Evolutionary conservation across 2,888 invertebrate species (phyloP), one percentile per base, ranked within the genome.

Genomic region (Eristalinus aeneus): DNA sequence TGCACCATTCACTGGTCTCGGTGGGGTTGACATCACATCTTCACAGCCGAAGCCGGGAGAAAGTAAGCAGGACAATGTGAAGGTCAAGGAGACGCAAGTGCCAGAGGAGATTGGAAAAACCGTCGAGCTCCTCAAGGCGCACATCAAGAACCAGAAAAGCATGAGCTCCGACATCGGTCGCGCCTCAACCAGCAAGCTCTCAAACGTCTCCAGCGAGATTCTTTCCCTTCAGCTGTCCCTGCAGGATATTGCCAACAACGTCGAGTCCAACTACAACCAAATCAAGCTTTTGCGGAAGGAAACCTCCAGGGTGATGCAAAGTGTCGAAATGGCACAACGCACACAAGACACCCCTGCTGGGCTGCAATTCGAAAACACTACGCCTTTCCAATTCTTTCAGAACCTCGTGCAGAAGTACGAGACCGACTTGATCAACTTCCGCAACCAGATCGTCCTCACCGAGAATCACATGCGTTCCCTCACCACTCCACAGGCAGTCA

Each of bases 111-210:
- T 98, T 68, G 93, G 94, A 27, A 95, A 95, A 88, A 95, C 96
- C 0, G 96, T 98, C 31, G 97, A 97, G 78, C 93, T 94, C 1
- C 96, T 98, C 90, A 97, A 97, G 93, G 95, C 95, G 77, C 96
- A 96, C 91, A 96, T 98, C 0, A 97, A 97, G 93, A 96, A 96
- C 78, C 97, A 98, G 91, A 98, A 98, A 92, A 93, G 94, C 0
- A 93, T 96, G 39, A 95, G 96, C 83, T 97, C 97, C 0, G 97
- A 97, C 90, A 96, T 98, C 61, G 96, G 97, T 89, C 93, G 96
- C 73, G 95, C 94, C 0, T 94, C 94, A 0, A 94, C 91, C 0
- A 90, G 92, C 12, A 93, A 93, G 82, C 85, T 92, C 1, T 90
- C 90, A 11, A 92, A 90, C 84, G 92, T 92, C 0, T 90, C 90